Percentiles rank a stretch among this genome's conserved stretches.
phyloP scores from a whole-genome alignment of 2,797 vertebrate species.

The Schizothorax lantsangensis region DNA sequence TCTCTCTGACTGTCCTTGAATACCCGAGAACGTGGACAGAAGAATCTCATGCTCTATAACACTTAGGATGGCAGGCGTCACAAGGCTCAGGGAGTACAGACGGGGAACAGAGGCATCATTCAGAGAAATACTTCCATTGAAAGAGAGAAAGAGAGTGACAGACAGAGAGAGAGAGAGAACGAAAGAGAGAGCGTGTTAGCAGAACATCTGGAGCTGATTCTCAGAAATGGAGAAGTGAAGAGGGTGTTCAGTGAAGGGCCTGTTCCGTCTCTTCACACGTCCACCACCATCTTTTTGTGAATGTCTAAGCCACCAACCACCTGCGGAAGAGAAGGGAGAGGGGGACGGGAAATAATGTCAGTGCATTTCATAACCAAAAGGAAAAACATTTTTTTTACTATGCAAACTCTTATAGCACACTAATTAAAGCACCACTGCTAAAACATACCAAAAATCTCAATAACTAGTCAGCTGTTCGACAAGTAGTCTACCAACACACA shows the following conservation, averaged over 20 bases:
- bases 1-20: conserved; percentile 84
- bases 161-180: conserved; percentile 72
- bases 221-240: conserved; percentile 83
- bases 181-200: conserved; percentile 68
- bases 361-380: background rate
- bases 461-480: no score
- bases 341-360: background rate
- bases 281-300: conserved; percentile 98
- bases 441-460: no score
- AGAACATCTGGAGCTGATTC: conserved; percentile 90
- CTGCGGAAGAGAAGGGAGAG: conserved; percentile 70
- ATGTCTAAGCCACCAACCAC: conserved; percentile 94
- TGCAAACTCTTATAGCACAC: background rate
- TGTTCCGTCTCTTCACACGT: conserved; percentile 85
- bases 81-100: conserved; percentile 63
- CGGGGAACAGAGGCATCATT: conserved; percentile 31
- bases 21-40: conserved; percentile 80
- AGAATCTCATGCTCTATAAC: conserved; percentile 83
- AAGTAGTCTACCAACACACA: no score
- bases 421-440: background rate
- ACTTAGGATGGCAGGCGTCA: conserved; percentile 93
- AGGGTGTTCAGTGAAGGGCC: conserved; percentile 78
- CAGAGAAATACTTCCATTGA: conserved; percentile 87
- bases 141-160: conserved; percentile 76
- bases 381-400: background rate